Evolutionary conservation across 2,797 vertebrate species (phyloP).

Genomic region (Discoglossus pictus): DNA sequence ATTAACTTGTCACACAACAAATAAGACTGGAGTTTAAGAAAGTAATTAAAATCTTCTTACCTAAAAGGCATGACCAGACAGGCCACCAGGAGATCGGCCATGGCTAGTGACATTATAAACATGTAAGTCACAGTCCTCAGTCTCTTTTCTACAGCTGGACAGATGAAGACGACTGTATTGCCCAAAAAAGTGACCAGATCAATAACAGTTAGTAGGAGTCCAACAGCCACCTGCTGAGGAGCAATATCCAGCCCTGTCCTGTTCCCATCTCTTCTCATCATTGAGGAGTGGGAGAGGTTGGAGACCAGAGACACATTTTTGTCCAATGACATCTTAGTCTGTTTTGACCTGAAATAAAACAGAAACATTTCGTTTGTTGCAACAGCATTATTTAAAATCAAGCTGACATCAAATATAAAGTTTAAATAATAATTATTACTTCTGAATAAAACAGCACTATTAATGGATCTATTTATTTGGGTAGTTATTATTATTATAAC

Average conservation of each 20-base stretch:
- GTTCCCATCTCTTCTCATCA: slow-evolving; percentile 43
- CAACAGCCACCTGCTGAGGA: slow-evolving; percentile 58
- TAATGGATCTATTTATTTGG: too few relatives aligned
- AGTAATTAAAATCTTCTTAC: slow-evolving; percentile 53
- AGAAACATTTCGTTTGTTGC: not conserved
- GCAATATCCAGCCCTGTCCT: slow-evolving; percentile 19
- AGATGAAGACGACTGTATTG: slow-evolving; percentile 64
- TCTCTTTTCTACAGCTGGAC: slow-evolving; percentile 64
- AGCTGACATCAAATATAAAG: too few relatives aligned
- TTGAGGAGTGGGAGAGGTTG: slow-evolving; percentile 57
- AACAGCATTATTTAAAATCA: too few relatives aligned
- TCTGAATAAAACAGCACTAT: too few relatives aligned
- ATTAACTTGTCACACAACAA: too few relatives aligned
- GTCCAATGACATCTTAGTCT: slow-evolving; percentile 54
- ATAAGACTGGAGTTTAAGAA: too few relatives aligned
- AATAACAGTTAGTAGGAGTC: slow-evolving; percentile 61
- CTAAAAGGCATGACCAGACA: slow-evolving; percentile 72
- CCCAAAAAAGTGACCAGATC: slow-evolving; percentile 66
- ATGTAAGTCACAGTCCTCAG: slow-evolving; percentile 68
- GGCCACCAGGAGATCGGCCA: slow-evolving; percentile 66
- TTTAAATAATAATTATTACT: too few relatives aligned
- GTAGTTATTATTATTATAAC: too few relatives aligned
- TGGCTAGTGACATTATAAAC: slow-evolving; percentile 72
- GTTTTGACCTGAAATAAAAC: slow-evolving; percentile 39
- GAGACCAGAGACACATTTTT: slow-evolving; percentile 54